Percentiles rank a stretch among this genome's conserved stretches.
Conservation (phyloP, 2,888 invertebrate species). For the Escarpia spicata region DNA sequence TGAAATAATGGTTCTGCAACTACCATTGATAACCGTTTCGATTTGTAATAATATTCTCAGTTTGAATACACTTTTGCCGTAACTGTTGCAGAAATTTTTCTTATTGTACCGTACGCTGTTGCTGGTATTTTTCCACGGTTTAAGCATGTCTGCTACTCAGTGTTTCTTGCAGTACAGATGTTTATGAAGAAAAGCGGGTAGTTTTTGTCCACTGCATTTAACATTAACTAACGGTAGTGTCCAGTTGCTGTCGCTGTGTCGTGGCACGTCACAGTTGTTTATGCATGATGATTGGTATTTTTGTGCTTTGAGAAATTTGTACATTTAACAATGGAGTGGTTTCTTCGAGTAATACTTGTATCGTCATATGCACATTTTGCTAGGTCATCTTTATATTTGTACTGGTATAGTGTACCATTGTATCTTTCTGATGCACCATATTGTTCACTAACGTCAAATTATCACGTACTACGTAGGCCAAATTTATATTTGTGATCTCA, state of each 20-base stretch:
- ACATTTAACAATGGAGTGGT: conserved; percentile 12
- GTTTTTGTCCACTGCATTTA: conserved; percentile 16
- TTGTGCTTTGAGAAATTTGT: conserved; percentile 16
- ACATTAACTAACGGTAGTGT: not conserved
- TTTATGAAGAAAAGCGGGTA: conserved; percentile 1
- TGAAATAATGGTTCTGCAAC: not conserved
- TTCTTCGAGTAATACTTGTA: conserved; percentile 2
- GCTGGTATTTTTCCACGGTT: not conserved
- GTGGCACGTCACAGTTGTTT: not conserved
- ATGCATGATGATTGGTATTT: not conserved
- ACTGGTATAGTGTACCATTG: not conserved
- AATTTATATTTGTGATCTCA: conserved; percentile 16
- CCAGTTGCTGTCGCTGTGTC: not conserved
- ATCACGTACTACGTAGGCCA: conserved; percentile 3
- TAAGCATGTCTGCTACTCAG: not conserved
- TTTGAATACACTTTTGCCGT: not conserved
- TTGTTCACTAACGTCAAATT: not conserved
- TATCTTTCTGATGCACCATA: not conserved
- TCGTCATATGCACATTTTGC: conserved; percentile 6
- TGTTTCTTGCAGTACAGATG: conserved; percentile 8
- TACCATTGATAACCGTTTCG: not conserved
- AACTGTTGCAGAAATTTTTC: not conserved
- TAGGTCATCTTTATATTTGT: conserved; percentile 13
- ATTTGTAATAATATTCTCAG: not conserved
- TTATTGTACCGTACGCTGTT: not conserved